These are phyloP conservation scores for Neoscelio sp. DNA, from an alignment of 2,888 invertebrate species.

Conservation along the genomic window DNA sequence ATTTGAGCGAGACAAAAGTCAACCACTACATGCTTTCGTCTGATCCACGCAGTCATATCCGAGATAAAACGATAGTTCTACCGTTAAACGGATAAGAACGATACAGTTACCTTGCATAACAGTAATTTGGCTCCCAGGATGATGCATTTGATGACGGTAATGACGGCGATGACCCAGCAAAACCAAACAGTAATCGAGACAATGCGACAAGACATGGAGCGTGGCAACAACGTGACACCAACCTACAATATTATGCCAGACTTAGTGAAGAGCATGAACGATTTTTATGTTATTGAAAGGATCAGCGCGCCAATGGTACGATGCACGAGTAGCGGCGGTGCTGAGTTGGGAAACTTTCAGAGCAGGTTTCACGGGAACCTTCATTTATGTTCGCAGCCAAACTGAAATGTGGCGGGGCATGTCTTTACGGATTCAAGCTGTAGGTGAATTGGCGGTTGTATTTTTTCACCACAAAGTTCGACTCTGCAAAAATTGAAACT, in stretches of 20 bases:
- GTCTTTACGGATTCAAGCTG: background rate
- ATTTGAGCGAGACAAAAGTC: no score
- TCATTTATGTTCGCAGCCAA: background rate
- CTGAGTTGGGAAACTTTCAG: slow-evolving; percentile 1
- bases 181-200: no score
- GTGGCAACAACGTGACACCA: background rate
- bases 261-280: background rate
- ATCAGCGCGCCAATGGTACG: slow-evolving; percentile 18
- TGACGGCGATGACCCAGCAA: no score
- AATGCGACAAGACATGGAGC: no score
- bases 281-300: slow-evolving; percentile 22
- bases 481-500: slow-evolving; percentile 5
- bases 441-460: background rate
- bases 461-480: slow-evolving; percentile 40
- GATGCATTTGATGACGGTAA: no score
- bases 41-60: no score
- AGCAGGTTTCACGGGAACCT: slow-evolving; percentile 7
- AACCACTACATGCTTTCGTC: no score
- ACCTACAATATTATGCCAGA: slow-evolving; percentile 13
- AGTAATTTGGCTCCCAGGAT: no score
- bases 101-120: no score
- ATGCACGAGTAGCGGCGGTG: background rate
- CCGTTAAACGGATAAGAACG: no score
- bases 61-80: no score
- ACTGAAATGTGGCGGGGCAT: slow-evolving; percentile 19